Conservation (phyloP, 2,888 invertebrate species). For the Trichopria drosophilae region DNA sequence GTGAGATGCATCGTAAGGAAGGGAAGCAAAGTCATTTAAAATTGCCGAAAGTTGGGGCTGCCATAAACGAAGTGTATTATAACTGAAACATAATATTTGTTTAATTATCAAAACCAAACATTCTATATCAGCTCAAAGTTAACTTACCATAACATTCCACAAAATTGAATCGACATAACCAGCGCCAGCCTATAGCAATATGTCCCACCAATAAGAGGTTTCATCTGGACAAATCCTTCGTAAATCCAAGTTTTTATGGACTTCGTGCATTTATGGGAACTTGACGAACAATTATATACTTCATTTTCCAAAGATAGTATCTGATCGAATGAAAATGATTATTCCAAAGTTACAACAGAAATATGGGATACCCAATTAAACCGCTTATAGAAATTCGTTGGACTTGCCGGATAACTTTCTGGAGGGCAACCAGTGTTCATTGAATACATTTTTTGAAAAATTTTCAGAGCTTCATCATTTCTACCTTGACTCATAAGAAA, state of each 20-base stretch:
- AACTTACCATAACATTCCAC: conserved; percentile 27
- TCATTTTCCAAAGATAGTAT: neutral
- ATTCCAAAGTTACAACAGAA: neutral
- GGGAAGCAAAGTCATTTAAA: conserved; percentile 36
- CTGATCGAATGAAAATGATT: neutral
- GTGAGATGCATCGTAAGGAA: conserved; percentile 11
- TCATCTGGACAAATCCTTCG: conserved; percentile 59
- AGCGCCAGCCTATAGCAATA: conserved; percentile 66
- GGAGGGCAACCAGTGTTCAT: conserved; percentile 67
- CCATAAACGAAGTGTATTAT: conserved; percentile 84
- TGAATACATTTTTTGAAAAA: conserved; percentile 68
- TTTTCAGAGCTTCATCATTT: conserved; percentile 67
- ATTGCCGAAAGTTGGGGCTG: conserved; percentile 80
- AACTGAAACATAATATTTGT: conserved; percentile 57
- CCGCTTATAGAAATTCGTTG: neutral
- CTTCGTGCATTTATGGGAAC: too few relatives aligned
- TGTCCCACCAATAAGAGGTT: conserved; percentile 68
- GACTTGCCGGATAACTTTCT: conserved; percentile 69
- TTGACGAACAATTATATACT: neutral
- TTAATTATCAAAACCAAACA: neutral
- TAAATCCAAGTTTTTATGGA: conserved; percentile 61
- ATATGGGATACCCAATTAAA: neutral
- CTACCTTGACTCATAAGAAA: conserved; percentile 72
- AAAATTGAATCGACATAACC: conserved; percentile 66
- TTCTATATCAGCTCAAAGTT: too few relatives aligned